phyloP scores from a whole-genome alignment of 2,888 invertebrate genomes.

The Meiosimyza platycephala region DNA sequence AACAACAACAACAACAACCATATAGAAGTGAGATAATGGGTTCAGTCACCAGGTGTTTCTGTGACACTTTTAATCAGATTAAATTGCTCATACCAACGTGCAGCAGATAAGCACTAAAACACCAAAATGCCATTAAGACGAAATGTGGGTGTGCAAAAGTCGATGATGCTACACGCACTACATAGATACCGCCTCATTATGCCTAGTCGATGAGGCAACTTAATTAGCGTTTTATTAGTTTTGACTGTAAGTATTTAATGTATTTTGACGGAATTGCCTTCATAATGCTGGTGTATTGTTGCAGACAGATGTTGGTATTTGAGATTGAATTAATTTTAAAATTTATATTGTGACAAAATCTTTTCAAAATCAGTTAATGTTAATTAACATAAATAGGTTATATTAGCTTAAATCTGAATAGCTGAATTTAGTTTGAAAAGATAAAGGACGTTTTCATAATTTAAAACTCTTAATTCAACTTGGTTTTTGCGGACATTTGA shows the following conservation, averaged over 20 bases:
- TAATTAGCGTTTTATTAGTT: slow-evolving; percentile 17
- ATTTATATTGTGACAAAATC: too few species aligned
- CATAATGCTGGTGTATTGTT: too few species aligned
- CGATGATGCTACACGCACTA: neutral
- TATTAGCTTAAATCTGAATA: too few species aligned
- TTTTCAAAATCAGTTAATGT: too few species aligned
- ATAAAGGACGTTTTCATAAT: neutral
- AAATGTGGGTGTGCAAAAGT: slow-evolving; percentile 14
- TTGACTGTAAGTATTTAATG: slow-evolving; percentile 14
- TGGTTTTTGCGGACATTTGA: too few species aligned
- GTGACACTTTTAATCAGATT: slow-evolving; percentile 40
- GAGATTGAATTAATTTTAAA: too few species aligned
- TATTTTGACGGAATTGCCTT: slow-evolving; percentile 11
- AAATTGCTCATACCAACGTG: slow-evolving; percentile 36
- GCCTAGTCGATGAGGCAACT: neutral
- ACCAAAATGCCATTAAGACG: neutral
- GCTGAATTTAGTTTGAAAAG: too few species aligned
- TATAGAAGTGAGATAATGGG: neutral
- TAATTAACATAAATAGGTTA: too few species aligned
- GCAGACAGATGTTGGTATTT: too few species aligned
- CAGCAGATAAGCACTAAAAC: slow-evolving; percentile 35
- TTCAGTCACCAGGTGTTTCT: slow-evolving; percentile 37
- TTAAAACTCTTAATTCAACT: neutral
- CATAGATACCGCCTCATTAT: neutral
- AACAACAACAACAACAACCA: slow-evolving; percentile 13